Evolutionary conservation across 1,140 invertebrate species (phyloP).

Genomic region (Caerostris darwini): DNA sequence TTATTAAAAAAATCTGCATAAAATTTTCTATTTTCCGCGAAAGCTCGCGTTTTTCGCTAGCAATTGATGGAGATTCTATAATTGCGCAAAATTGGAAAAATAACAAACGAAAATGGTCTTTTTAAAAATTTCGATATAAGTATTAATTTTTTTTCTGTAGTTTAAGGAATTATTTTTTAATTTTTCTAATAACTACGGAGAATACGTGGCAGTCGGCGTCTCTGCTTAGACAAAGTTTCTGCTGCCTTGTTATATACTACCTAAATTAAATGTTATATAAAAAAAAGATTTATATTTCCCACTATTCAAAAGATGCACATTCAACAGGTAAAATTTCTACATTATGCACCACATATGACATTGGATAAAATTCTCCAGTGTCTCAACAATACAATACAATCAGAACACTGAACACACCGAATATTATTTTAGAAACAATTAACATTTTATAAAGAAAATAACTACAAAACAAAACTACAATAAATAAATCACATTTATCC

Average conservation of each 20-base stretch:
- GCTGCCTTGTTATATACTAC: neutral
- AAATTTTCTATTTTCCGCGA: too few species aligned
- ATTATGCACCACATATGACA: neutral
- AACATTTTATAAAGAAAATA: neutral
- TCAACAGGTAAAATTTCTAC: conserved; percentile 9
- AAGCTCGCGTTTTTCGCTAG: too few species aligned
- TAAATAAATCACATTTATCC: neutral
- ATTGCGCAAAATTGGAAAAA: too few species aligned
- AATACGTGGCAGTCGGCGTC: too few species aligned
- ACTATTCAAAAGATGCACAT: neutral
- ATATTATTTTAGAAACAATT: neutral
- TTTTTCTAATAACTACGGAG: too few species aligned
- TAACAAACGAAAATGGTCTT: too few species aligned
- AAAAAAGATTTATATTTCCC: neutral
- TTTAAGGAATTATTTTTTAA: too few species aligned
- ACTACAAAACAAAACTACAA: neutral
- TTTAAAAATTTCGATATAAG: too few species aligned
- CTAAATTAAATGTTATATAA: conserved; percentile 16
- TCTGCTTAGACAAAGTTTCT: neutral
- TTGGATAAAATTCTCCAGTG: neutral
- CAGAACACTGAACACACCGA: conserved; percentile 21
- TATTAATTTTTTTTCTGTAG: too few species aligned
- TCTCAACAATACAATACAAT: conserved; percentile 37
- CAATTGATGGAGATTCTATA: too few species aligned
- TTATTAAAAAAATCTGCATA: too few species aligned